These are phyloP conservation scores for Drosophila atroscutellata DNA, from an alignment of 2,888 invertebrate species.

Conservation along the genomic window DNA sequence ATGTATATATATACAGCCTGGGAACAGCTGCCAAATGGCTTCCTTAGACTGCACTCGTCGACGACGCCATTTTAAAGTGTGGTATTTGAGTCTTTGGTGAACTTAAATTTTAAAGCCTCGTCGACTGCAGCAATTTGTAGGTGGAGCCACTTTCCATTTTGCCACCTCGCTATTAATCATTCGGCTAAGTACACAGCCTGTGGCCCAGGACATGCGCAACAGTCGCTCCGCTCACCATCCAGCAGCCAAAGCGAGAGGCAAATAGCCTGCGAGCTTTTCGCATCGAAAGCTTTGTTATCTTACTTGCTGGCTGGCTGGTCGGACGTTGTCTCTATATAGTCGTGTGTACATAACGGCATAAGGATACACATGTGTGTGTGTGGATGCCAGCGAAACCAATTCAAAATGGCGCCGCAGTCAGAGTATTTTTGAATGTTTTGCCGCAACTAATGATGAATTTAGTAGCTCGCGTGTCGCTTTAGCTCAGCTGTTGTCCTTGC, in stretches of 20 bases:
- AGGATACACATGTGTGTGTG: slow-evolving; percentile 2
- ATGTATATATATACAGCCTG: slow-evolving; percentile 41
- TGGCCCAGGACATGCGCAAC: slow-evolving; percentile 80
- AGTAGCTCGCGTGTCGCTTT: slow-evolving; percentile 67
- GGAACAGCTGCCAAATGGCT: slow-evolving; percentile 58
- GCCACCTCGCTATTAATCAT: slow-evolving; percentile 78
- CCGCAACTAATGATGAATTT: slow-evolving; percentile 38
- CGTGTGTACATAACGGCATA: slow-evolving; percentile 21
- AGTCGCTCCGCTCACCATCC: slow-evolving; percentile 40
- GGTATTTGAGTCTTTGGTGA: slow-evolving; percentile 14
- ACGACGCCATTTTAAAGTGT: slow-evolving; percentile 68
- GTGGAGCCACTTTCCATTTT: slow-evolving; percentile 74
- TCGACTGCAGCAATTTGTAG: slow-evolving; percentile 29
- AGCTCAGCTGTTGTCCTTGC: slow-evolving; percentile 79
- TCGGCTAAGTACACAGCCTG: slow-evolving; percentile 68
- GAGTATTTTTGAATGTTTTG: slow-evolving; percentile 39
- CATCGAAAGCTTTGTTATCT: slow-evolving; percentile 67
- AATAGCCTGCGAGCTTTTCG: slow-evolving; percentile 49
- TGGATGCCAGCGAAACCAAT: slow-evolving; percentile 40
- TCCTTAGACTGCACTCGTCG: slow-evolving; percentile 14
- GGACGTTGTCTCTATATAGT: slow-evolving; percentile 35
- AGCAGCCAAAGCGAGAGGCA: slow-evolving; percentile 70
- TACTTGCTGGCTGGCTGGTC: slow-evolving; percentile 59
- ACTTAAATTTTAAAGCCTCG: slow-evolving; percentile 35
- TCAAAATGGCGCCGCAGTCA: slow-evolving; percentile 71